phyloP scores from a whole-genome alignment of 2,113 vertebrate genomes.

The Corythaixoides concolor region DNA sequence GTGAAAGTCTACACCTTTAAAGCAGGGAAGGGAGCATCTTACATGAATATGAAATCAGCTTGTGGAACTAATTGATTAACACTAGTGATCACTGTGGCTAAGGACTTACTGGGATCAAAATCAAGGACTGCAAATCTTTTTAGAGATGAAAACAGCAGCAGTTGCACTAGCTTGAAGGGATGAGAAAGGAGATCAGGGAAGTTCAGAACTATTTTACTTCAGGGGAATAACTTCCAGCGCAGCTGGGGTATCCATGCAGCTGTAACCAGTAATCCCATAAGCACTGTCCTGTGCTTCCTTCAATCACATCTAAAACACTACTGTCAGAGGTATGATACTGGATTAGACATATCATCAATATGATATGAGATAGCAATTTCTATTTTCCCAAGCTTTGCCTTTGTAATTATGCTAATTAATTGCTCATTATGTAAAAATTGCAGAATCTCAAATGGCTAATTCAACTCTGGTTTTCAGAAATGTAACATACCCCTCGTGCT shows the following conservation, averaged over 20 bases:
- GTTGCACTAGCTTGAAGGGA: background rate
- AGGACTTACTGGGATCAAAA: background rate
- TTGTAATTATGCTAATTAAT: background rate
- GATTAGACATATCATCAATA: background rate
- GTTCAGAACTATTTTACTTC: background rate
- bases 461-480: background rate
- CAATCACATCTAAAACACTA: background rate
- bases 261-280: background rate
- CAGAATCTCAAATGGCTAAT: background rate
- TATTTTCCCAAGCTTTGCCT: background rate
- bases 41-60: background rate
- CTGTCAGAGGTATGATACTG: background rate
- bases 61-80: background rate
- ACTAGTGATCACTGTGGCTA: background rate
- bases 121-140: background rate
- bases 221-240: background rate
- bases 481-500: accelerated
- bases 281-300: background rate
- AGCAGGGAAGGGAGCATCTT: background rate
- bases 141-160: background rate
- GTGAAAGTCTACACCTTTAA: background rate
- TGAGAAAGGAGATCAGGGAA: background rate
- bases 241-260: background rate
- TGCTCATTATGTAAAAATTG: background rate
- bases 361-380: background rate